Base-by-base conservation (phyloP, 1,140 invertebrate genomes). In the Radopholus similis region DNA sequence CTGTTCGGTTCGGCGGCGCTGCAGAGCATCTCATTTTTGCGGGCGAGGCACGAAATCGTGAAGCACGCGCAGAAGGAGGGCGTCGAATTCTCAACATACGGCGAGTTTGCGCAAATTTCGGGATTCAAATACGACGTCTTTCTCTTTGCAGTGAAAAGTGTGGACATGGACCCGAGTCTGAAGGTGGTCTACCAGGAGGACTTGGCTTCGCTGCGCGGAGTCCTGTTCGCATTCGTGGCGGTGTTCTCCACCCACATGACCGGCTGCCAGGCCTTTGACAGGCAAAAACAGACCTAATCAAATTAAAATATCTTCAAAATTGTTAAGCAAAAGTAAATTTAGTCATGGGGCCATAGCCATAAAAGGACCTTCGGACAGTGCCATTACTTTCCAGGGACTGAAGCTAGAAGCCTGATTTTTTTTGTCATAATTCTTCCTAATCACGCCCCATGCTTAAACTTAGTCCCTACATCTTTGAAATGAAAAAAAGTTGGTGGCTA, bases 101-200 rank as follows among this genome's bases (percentile, higher is more conserved):
- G 47, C 30, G 15, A 51, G 30, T 42, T 49, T 13, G 18, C 18
- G 26, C 18, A 49, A 49, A 2, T 21, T 0, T n/a, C n/a, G n/a
- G 3, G 9, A 49, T 21, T 21, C 26, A 4, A 2, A 13, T 11
- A n/a, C 1, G 9, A 8, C 26, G n/a, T 21, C 47, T 26, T 51
- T 21, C n/a, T n/a, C n/a, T 5, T 21, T 23, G 1, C n/a, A 59
- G 23, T 38, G 18, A 35, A 21, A 2, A 74, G 70, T 23, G 35
- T 38, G 35, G 21, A 23, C 26, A 80, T 90, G 70, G 94, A 98
- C 85, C 95, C 95, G 0, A 93, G 90, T 34, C 90, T 97, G 3
- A 97, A 94, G 83, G 94, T 98, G 18, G 93, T 98, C 2, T 86
- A 97, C 8, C 86, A 96, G 72, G 95, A 98, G 86, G 95, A 98